Base-by-base conservation (phyloP, 2,888 invertebrate species). In the Reticulitermes lucifugus region DNA sequence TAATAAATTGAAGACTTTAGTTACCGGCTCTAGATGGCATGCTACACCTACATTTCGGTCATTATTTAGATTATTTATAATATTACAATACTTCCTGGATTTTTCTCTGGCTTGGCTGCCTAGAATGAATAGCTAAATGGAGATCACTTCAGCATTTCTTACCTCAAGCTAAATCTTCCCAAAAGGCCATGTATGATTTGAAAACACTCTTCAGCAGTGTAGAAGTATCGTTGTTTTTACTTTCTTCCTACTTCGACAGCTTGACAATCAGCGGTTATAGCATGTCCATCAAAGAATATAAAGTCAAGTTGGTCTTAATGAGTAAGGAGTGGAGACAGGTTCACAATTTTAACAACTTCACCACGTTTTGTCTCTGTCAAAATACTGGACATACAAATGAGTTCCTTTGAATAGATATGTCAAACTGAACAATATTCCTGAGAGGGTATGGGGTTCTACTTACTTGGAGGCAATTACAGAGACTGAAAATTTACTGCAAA, bases 221-320 rank as follows among this genome's bases (percentile, higher is more conserved):
- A 85, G 51, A 85, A 85, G 79, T 77, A 85, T 85, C 83, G 85
- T 85, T 85, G 85, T 83, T 82, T 79, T 82, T 73, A 41, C 43
- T 84, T 71, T 85, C 79, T 84, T 83, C 21, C 41, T 79, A 79
- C 25, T 79, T 41, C 35, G 73, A 73, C 73, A 73, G 25, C 35
- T 73, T 70, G 10, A 84, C 59, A 86, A 70, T 81, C 29, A 84
- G 81, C 82, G 85, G 85, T 86, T 87, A 85, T 85, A 87, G 87
- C 87, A 87, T 86, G 86, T 87, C 87, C 87, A 87, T 87, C 87
- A 87, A 86, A 82, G 81, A 84, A 77, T 18, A 18, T 55, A 55
- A 55, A 18, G 55, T 55, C 55, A 55, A 55, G 2, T 41, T 35
- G 35, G 1, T 73, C 18, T 29, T 29, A 29, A 73, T 73, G 73